Base-by-base conservation (phyloP, 2,797 vertebrate species). In the Fundulus diaphanus region DNA sequence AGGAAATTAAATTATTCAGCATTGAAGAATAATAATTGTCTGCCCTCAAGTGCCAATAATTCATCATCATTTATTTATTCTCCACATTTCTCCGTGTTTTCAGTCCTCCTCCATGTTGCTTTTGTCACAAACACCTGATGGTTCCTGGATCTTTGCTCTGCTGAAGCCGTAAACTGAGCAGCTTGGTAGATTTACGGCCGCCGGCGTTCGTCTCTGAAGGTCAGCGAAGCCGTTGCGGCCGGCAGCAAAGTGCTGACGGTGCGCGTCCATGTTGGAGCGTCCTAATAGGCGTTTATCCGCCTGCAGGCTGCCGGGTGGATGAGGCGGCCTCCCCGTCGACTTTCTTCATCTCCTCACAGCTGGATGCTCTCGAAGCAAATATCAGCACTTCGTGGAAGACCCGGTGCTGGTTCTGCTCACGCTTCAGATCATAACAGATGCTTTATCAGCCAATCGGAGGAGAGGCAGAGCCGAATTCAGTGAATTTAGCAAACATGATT, bases 201-300 rank as follows among this genome's bases (percentile, higher is more conserved):
- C 33, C 0, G 56, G 56, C 1, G 68, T 72, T 24, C 22, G 31
- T 52, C 5, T 31, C 18, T 66, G 82, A 92, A 90, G 91, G 90
- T 92, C 92, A 82, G 71, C n/a, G 13, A 52, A 16, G 82, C 79
- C 40, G 44, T 71, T 56, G 65, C 63, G n/a, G 79, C 82, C 72
- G 67, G 82, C 78, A 82, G 86, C 74, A 91, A 91, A 88, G 37
- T 80, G 92, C 90, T 91, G 93, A 94, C 84, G 44, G 78, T 82
- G 88, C 68, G 46, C 72, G 54, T 85, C 82, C 85, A 89, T 89
- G 83, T 76, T 65, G 79, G 81, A 89, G 79, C 78, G 74, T 65
- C 59, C 89, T 91, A 92, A 90, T 81, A 83, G 89, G 79, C 88
- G 37, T 75, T 85, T 88, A 82, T 88, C 83, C 12, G 85, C 89